Base-by-base conservation (phyloP, 2,113 vertebrate species). In the Ceratotherium simum region DNA sequence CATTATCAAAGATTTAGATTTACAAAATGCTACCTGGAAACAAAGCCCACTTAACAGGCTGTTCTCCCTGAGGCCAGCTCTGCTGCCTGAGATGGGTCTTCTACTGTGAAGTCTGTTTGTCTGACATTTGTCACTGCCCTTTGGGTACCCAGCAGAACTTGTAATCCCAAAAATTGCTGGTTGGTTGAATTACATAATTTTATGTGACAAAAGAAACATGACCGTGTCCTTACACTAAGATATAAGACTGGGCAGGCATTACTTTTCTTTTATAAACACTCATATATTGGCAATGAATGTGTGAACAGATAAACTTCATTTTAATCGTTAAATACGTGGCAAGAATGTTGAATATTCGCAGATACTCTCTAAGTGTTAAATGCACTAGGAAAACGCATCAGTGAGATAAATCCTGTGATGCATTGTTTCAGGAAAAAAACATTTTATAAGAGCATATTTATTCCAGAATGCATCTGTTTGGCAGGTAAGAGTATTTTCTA, bases 1-100 rank as follows among this genome's bases (percentile, higher is more conserved):
- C 98, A 95, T 98, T 98, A 99, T 98, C 98, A 99, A 98, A 98
- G 98, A 98, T 98, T 95, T 4, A 36, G 91, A 97, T 98, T 99
- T 98, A 98, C 97, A 42, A 91, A 98, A 98, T 0, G 13, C 91
- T 98, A 95, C 94, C 98, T 97, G 93, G 90, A 98, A 98, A 98
- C 98, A 98, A 98, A 98, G 95, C 86, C 92, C 80, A 97, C 95
- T 98, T 98, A 93, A 95, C 87, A 97, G 94, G 90, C 42, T 0
- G 20, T 95, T 97, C 39, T 97, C 89, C 96, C 95, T 4, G 54
- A 96, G 91, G 92, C 95, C 29, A 86, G 48, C 70, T 97, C 88
- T 0, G 0, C 81, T 80, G 72, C 82, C 92, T 75, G 79, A 91
- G 88, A 97, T 0, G 5, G 87, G 39, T 46, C 96, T 96, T 98